Base-by-base conservation (phyloP, 2,888 invertebrate genomes). In the Patella caerulea region DNA sequence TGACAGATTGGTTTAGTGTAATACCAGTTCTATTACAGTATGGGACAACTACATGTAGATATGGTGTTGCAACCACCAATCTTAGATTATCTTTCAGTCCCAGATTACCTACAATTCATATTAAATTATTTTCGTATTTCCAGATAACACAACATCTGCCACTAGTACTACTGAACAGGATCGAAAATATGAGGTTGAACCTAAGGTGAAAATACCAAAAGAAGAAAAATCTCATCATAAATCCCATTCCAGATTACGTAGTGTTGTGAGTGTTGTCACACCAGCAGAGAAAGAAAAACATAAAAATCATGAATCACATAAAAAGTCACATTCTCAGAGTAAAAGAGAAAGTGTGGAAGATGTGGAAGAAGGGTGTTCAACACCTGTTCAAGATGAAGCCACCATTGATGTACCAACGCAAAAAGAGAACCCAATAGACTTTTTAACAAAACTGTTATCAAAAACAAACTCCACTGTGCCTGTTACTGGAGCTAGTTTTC, bases 311-410 rank as follows among this genome's bases (percentile, higher is more conserved):
- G 45, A 45, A 45, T 45, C 45, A 45, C 45, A 45, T 45, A 45
- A 56, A 15, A 45, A 19, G 53, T 55, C 55, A 71, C n/a, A 15
- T 19, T n/a, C 70, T 45, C 45, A 45, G 45, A 45, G 45, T 45
- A 65, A 65, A 24, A 65, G 65, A 29, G 79, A 81, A 34, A 81
- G 81, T 59, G 81, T 83, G 56, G 84, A 80, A 12, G 79, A 79
- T 19, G 87, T 86, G 72, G 65, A 65, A 24, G 86, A 85, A 65
- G 85, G 87, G 11, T 80, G 85, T 29, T 84, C 87, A 14, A 89
- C 89, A 0, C 89, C 89, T 2, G 88, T 88, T 0, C 83, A 86
- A 77, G 89, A 89, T 83, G 89, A 89, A 77, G 84, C 82, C 19
- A 84, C 84, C 29, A 73, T 81, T 53, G 81, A 78, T 17, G 79